Percentiles rank a stretch among this genome's conserved stretches.
Evolutionary conservation across 2,797 vertebrate genomes (phyloP).

Genomic region (Falco columbarius): DNA sequence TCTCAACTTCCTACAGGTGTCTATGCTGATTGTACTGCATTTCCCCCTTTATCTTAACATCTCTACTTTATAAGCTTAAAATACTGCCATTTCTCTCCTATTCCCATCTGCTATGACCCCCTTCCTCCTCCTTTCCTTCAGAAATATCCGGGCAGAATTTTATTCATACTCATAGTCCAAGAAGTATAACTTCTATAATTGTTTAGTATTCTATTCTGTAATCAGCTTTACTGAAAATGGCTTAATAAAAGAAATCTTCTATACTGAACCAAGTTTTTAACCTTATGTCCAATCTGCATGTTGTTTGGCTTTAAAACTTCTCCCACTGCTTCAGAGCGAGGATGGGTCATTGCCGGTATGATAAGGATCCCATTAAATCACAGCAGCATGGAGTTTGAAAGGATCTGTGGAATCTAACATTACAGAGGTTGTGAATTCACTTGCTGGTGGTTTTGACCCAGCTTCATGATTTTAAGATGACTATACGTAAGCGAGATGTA

Average conservation of each 20-base stretch:
- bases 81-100: not conserved
- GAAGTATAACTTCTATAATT: not conserved
- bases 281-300: not conserved
- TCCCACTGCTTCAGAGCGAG: not conserved
- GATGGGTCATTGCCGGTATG: not conserved
- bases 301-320: not conserved
- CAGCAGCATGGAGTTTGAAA: not conserved
- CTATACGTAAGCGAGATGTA: not conserved
- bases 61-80: not conserved
- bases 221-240: not conserved
- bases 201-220: not conserved
- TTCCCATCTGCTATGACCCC: not conserved
- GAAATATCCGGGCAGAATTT: not conserved
- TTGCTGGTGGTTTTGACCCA: not conserved
- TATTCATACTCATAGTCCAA: not conserved
- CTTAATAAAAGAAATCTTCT: not conserved
- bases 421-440: not conserved
- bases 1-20: not conserved
- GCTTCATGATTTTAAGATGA: not conserved
- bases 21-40: not conserved
- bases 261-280: not conserved
- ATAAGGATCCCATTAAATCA: not conserved
- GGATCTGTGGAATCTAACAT: not conserved
- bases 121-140: not conserved
- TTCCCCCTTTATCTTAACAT: not conserved